phyloP scores from a whole-genome alignment of 2,797 vertebrate species.

The Acanthurus tractus region DNA sequence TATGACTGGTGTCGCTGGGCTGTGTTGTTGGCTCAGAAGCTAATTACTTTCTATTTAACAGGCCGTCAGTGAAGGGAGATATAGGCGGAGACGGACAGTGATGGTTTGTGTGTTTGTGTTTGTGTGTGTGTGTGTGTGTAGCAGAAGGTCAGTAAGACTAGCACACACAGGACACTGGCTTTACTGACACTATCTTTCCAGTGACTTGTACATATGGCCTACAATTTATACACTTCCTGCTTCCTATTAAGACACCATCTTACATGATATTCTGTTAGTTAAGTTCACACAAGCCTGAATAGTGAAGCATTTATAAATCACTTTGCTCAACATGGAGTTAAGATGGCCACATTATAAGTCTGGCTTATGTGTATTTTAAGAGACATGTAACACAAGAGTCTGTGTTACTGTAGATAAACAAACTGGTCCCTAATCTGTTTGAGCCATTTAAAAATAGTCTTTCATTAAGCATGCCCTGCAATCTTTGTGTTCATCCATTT shows the following conservation, averaged over 20 bases:
- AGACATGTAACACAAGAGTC: background rate
- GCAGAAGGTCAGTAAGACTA: slow-evolving; percentile 17
- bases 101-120: slow-evolving; percentile 24
- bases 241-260: background rate
- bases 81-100: slow-evolving; percentile 43
- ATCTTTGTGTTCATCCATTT: background rate
- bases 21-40: slow-evolving; percentile 61
- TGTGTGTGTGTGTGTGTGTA: slow-evolving; percentile 13
- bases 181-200: slow-evolving; percentile 43
- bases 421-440: no score
- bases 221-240: slow-evolving; percentile 25
- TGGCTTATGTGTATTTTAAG: background rate
- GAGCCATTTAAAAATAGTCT: background rate
- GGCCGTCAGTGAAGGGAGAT: slow-evolving; percentile 61
- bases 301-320: slow-evolving; percentile 9
- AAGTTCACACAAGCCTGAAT: background rate
- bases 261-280: slow-evolving; percentile 2
- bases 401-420: background rate
- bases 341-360: background rate
- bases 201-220: slow-evolving; percentile 2
- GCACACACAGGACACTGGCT: slow-evolving; percentile 9
- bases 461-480: background rate
- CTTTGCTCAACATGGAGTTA: slow-evolving; percentile 10
- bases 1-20: slow-evolving; percentile 58
- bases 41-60: slow-evolving; percentile 80